phyloP scores from a whole-genome alignment of 1,140 invertebrate genomes.

The Batillaria attramentaria region DNA sequence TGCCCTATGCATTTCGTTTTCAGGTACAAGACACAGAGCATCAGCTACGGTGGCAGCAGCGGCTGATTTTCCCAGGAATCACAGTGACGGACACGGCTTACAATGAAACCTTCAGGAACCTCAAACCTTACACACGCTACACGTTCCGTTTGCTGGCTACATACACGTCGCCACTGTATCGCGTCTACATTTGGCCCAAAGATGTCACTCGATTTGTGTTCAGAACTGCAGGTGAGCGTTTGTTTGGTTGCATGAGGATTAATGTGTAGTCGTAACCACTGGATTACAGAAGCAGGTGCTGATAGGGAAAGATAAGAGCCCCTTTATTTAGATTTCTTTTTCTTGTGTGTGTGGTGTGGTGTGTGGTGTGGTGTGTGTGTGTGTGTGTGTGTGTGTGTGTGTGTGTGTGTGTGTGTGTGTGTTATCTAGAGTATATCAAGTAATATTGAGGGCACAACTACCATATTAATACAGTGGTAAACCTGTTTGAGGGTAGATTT shows the following conservation, averaged over 20 bases:
- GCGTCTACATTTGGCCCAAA: constrained; percentile 42
- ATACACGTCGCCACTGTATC: constrained; percentile 75
- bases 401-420: too few relatives aligned
- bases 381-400: too few relatives aligned
- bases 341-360: neutral
- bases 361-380: too few relatives aligned
- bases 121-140: constrained; percentile 83
- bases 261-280: neutral
- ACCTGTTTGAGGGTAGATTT: too few relatives aligned
- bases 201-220: constrained; percentile 76
- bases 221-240: constrained; percentile 79
- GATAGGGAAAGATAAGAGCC: neutral
- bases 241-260: neutral
- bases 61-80: constrained; percentile 12
- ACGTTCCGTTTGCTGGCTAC: constrained; percentile 81
- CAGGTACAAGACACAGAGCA: constrained; percentile 28
- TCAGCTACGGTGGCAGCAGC: constrained; percentile 15
- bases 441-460: too few relatives aligned
- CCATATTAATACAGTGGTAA: too few relatives aligned
- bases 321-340: neutral
- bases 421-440: too few relatives aligned
- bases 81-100: constrained; percentile 46
- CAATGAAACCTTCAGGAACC: constrained; percentile 59
- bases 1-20: too few relatives aligned
- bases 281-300: too few relatives aligned